Evolutionary conservation across 2,113 vertebrate species (phyloP).

Genomic region (Malurus alboscapulatus): DNA sequence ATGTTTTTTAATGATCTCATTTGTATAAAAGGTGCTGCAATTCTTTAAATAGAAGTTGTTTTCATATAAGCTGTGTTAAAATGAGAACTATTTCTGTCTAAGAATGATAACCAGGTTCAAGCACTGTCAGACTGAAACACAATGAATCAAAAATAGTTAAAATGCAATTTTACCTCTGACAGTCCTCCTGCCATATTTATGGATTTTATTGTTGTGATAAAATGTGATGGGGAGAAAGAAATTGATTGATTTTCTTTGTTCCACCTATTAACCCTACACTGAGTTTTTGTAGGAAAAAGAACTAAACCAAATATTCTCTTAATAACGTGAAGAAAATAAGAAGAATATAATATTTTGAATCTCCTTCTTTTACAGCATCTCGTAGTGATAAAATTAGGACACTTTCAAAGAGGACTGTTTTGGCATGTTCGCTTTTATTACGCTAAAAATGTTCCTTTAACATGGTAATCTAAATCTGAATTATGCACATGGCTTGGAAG

Average conservation of each 20-base stretch:
- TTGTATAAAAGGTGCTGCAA: not conserved
- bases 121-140: not conserved
- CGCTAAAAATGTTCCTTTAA: not conserved
- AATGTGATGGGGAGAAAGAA: not conserved
- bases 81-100: not conserved
- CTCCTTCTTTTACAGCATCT: not conserved
- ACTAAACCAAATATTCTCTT: not conserved
- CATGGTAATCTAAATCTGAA: constrained; percentile 8
- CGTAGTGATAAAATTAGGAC: not conserved
- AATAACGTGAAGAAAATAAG: not conserved
- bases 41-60: not conserved
- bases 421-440: not conserved
- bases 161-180: not conserved
- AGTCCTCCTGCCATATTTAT: not conserved
- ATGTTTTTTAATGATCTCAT: not conserved
- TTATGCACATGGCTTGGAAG: not conserved
- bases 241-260: not conserved
- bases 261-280: not conserved
- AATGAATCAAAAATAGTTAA: constrained; percentile 1
- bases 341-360: not conserved
- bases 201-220: constrained; percentile 14
- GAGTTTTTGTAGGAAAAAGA: not conserved
- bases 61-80: not conserved
- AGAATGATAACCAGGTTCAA: not conserved
- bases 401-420: not conserved